These are phyloP conservation scores for Heterochromis multidens DNA, from an alignment of 2,113 vertebrate species.

Conservation along the genomic window DNA sequence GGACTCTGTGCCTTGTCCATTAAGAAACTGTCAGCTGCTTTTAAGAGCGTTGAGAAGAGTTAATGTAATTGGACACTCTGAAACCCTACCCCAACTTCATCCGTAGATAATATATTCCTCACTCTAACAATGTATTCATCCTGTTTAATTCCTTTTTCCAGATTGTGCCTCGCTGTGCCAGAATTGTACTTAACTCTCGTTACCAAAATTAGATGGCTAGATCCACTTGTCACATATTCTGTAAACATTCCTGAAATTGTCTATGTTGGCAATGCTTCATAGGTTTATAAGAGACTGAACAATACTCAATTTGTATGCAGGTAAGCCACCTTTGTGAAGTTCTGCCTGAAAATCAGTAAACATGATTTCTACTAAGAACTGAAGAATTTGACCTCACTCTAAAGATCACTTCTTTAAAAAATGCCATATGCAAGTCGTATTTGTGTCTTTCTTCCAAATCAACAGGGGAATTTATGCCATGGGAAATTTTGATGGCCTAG, in stretches of 20 bases:
- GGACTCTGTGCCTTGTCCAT: not conserved
- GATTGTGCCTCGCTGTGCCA: not conserved
- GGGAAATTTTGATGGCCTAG: not conserved
- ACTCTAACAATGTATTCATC: constrained; percentile 25
- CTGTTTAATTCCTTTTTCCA: not conserved
- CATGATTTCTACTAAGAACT: not conserved
- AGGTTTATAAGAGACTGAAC: not conserved
- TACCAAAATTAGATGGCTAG: not conserved
- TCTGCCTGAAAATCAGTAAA: not conserved
- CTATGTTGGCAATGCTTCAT: not conserved
- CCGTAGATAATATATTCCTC: constrained; percentile 33
- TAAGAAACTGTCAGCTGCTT: constrained; percentile 31
- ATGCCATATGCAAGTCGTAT: not conserved
- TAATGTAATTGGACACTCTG: constrained; percentile 39
- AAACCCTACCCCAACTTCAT: constrained; percentile 9
- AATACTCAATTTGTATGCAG: not conserved
- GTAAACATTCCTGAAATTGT: not conserved
- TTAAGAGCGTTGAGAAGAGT: constrained; percentile 1
- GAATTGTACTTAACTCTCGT: not conserved
- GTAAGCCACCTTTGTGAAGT: not conserved
- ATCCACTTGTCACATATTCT: not conserved
- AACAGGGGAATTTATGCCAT: not conserved
- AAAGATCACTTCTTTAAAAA: not conserved
- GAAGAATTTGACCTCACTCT: not conserved
- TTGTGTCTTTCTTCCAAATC: not conserved